Evolutionary conservation across 2,888 invertebrate species (phyloP).

Genomic region (Hesperia comma): DNA sequence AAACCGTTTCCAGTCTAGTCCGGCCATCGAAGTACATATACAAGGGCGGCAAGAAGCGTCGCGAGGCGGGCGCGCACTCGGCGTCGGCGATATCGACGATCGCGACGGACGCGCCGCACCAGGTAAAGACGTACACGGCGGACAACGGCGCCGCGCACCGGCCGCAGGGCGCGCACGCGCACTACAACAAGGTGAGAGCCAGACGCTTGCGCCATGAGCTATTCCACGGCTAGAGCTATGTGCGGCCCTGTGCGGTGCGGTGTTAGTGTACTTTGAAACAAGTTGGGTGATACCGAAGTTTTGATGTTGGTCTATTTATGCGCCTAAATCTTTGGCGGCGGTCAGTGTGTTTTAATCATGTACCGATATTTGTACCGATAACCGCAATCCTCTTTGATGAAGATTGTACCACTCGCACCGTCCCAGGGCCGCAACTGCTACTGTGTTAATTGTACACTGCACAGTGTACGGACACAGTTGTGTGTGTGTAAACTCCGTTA

Average conservation of each 20-base stretch:
- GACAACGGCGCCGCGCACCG: constrained; percentile 93
- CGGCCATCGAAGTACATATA: constrained; percentile 77
- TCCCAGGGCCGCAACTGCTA: too few species aligned
- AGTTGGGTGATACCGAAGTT: too few species aligned
- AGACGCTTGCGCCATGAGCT: constrained; percentile 55
- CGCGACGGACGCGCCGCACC: constrained; percentile 89
- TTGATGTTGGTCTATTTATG: too few species aligned
- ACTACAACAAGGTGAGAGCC: constrained; percentile 95
- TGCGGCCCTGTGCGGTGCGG: background rate
- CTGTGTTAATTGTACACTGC: too few species aligned
- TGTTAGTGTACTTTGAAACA: too few species aligned
- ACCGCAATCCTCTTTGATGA: too few species aligned
- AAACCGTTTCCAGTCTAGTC: constrained; percentile 64
- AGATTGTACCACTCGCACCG: too few species aligned
- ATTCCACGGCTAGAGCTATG: background rate
- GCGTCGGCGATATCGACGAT: constrained; percentile 82
- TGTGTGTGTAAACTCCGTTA: too few species aligned
- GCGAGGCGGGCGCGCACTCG: constrained; percentile 63
- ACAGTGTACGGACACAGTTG: too few species aligned
- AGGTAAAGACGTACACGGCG: constrained; percentile 98
- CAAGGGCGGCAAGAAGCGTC: constrained; percentile 79
- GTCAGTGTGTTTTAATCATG: too few species aligned
- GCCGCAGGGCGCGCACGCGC: constrained; percentile 91
- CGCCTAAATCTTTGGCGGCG: too few species aligned
- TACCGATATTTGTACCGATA: too few species aligned